Evolutionary conservation across 2,113 vertebrate genomes (phyloP).

Genomic region (Calonectris borealis): DNA sequence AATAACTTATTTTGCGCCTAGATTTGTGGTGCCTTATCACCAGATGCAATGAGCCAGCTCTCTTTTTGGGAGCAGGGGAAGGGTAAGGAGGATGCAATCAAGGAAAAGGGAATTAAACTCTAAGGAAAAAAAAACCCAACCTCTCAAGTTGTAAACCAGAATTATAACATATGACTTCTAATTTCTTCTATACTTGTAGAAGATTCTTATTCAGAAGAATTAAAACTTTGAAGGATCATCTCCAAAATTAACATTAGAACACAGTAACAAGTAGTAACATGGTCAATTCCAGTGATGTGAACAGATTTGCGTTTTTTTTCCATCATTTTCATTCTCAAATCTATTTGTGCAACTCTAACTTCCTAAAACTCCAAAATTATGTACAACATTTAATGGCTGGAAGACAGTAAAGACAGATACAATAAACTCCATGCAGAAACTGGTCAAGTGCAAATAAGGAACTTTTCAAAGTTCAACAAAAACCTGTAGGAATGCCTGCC

Average conservation of each 20-base stretch:
- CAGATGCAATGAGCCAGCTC: background rate
- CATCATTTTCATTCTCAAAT: background rate
- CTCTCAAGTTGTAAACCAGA: background rate
- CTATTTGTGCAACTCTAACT: background rate
- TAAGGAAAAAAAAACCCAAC: background rate
- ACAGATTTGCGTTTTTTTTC: background rate
- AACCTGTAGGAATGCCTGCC: background rate
- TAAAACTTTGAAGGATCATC: background rate
- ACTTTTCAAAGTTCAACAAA: background rate
- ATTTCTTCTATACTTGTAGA: background rate
- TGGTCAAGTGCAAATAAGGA: background rate
- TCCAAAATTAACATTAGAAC: background rate
- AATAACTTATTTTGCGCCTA: background rate
- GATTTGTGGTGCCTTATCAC: background rate
- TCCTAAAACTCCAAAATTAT: background rate
- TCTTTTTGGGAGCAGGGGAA: background rate
- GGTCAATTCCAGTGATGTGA: background rate
- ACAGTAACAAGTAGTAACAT: background rate
- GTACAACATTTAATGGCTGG: background rate
- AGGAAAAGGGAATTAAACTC: background rate
- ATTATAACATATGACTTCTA: background rate
- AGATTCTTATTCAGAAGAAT: background rate
- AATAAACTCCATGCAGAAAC: background rate
- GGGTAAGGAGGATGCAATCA: background rate
- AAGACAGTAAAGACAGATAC: background rate